phyloP scores from a whole-genome alignment of 2,888 invertebrate genomes.

The Gari tellinella region DNA sequence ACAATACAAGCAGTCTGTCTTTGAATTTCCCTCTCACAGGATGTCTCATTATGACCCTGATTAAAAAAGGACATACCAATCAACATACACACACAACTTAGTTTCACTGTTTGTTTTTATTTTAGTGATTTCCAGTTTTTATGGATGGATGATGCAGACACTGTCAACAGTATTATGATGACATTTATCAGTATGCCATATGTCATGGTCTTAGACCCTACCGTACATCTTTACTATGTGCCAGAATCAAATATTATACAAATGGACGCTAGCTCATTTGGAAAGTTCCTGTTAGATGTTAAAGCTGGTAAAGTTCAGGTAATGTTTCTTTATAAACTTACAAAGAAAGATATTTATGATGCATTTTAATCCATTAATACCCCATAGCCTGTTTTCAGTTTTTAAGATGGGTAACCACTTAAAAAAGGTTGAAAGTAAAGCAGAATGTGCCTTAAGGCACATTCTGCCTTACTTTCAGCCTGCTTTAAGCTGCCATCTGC shows the following conservation, averaged over 20 bases:
- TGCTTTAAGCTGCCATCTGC: no score
- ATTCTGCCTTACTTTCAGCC: no score
- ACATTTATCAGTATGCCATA: constrained; percentile 91
- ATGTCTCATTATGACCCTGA: no score
- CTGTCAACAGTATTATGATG: constrained; percentile 97
- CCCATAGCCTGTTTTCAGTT: no score
- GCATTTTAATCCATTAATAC: no score
- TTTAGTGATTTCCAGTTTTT: constrained; percentile 94
- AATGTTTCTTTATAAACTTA: constrained; percentile 27
- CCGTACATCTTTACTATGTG: constrained; percentile 95
- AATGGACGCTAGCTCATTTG: constrained; percentile 91
- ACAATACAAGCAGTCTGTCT: no score
- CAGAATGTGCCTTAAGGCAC: no score
- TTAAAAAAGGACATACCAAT: no score
- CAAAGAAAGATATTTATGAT: neutral
- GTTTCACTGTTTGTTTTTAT: constrained; percentile 13
- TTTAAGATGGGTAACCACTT: no score
- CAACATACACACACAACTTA: no score
- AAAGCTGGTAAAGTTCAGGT: constrained; percentile 92
- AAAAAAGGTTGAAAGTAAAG: no score
- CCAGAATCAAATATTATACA: constrained; percentile 90
- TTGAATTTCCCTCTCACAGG: no score
- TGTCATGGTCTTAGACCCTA: constrained; percentile 95
- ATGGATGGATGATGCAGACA: constrained; percentile 95
- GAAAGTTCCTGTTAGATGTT: constrained; percentile 91